phyloP scores from a whole-genome alignment of 2,797 vertebrate genomes.

The Danio jaintianensis region DNA sequence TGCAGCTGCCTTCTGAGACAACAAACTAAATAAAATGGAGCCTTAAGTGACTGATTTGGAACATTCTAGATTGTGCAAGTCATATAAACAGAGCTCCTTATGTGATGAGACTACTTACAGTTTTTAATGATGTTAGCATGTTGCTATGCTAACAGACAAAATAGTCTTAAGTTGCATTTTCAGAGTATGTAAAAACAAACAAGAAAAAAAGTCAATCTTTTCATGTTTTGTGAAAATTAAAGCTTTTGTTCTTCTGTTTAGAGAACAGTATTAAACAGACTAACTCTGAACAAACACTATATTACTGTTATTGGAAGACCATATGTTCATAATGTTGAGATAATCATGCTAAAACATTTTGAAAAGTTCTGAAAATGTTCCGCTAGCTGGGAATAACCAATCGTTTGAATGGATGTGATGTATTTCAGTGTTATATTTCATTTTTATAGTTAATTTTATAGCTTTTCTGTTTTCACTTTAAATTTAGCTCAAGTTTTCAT shows the following conservation, averaged over 20 bases:
- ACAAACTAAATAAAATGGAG: background rate
- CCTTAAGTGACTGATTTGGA: slow-evolving; percentile 7
- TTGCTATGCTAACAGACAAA: slow-evolving; percentile 22
- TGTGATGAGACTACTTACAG: background rate
- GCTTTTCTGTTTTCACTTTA: too few species aligned
- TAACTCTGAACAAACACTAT: too few species aligned
- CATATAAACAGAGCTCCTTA: background rate
- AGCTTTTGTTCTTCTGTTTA: too few species aligned
- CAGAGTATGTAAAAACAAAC: background rate
- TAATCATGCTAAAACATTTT: too few species aligned
- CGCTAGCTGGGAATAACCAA: background rate
- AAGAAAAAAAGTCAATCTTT: background rate
- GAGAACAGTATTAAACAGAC: too few species aligned
- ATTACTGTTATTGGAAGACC: too few species aligned
- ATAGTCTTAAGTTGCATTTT: background rate
- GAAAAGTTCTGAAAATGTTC: background rate
- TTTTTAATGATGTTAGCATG: slow-evolving; percentile 11
- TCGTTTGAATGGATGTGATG: background rate
- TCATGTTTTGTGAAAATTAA: too few species aligned
- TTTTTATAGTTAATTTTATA: too few species aligned
- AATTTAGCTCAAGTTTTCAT: too few species aligned
- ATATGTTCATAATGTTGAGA: too few species aligned
- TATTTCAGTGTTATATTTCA: background rate
- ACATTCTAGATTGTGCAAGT: background rate
- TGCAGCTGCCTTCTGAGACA: background rate